Conservation (phyloP, 2,113 vertebrate species). For the Glaucidium brasilianum region DNA sequence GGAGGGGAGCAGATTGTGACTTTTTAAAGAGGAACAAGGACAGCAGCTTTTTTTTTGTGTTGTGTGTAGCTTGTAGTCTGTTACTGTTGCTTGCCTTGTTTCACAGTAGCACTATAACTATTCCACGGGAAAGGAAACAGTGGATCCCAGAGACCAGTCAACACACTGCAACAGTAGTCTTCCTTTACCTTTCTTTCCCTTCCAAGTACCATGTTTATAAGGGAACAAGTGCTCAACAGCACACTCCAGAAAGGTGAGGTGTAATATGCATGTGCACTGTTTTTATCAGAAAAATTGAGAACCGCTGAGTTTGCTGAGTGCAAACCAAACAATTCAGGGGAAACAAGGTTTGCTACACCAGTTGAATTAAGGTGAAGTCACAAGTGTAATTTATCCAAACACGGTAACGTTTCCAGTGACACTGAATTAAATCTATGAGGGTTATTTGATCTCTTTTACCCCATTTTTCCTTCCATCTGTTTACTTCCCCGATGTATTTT, state of each 20-base stretch:
- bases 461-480: background rate
- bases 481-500: background rate
- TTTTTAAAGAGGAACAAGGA: constrained; percentile 43
- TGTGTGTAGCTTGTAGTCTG: background rate
- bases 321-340: background rate
- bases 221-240: background rate
- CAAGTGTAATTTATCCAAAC: background rate
- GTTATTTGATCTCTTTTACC: background rate
- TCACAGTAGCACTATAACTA: background rate
- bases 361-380: background rate
- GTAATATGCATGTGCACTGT: rapidly evolving
- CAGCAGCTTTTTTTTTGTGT: background rate
- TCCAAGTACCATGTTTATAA: background rate
- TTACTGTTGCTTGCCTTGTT: background rate
- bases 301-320: background rate
- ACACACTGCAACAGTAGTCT: background rate
- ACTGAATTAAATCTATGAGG: background rate
- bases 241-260: background rate
- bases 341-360: background rate
- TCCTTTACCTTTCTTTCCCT: background rate
- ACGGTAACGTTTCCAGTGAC: background rate
- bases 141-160: background rate
- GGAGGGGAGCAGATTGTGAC: constrained; percentile 53
- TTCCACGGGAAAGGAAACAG: background rate
- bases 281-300: background rate